These are phyloP conservation scores for Hydrophis major DNA, from an alignment of 2,797 vertebrate species.

Conservation along the genomic window DNA sequence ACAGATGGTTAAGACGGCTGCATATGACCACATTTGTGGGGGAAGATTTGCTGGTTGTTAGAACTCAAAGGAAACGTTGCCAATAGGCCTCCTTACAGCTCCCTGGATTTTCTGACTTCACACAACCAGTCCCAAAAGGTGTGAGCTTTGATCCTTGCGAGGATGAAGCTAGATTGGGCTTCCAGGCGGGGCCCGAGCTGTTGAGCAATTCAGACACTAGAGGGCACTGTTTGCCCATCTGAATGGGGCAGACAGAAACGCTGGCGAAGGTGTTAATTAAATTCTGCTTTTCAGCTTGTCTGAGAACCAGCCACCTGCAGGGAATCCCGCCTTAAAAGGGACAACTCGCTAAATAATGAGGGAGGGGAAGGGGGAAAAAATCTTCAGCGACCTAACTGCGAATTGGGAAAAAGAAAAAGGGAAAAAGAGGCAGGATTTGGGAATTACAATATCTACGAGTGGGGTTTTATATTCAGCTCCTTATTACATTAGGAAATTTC, in stretches of 20 bases:
- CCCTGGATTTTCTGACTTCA: not conserved
- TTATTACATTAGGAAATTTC: not conserved
- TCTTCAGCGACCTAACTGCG: not conserved
- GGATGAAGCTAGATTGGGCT: not conserved
- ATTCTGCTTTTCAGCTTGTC: not conserved
- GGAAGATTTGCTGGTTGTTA: not conserved
- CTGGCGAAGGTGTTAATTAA: conserved; percentile 10
- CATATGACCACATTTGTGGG: not conserved
- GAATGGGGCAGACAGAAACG: not conserved
- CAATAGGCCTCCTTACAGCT: not conserved
- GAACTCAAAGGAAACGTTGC: not conserved
- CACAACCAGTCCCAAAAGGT: not conserved
- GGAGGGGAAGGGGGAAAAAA: not conserved
- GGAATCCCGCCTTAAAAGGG: conserved; percentile 18
- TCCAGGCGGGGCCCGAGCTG: not conserved
- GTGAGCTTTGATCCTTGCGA: not conserved
- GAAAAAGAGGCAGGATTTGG: not conserved
- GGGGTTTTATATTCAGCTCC: not conserved
- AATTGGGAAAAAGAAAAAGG: not conserved
- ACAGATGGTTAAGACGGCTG: not conserved
- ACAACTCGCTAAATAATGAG: conserved; percentile 11
- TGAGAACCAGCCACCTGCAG: not conserved
- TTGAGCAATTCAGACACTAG: not conserved
- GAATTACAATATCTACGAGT: not conserved
- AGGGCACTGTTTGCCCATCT: not conserved